Evolutionary conservation across 2,113 vertebrate genomes (phyloP).

Genomic region (Podilymbus podiceps): DNA sequence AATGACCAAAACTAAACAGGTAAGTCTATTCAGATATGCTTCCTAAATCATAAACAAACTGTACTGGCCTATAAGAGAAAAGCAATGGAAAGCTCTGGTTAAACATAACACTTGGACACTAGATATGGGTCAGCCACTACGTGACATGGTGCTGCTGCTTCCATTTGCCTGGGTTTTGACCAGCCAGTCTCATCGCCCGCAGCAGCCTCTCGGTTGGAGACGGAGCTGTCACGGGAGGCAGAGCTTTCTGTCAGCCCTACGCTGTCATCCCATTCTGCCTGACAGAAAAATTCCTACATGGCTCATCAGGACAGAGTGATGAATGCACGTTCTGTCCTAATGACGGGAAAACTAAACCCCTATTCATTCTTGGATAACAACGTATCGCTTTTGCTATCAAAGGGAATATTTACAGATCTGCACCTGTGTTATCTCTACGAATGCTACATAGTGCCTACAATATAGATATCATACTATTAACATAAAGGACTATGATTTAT

Average conservation of each 20-base stretch:
- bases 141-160: no score
- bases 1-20: background rate
- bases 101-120: background rate
- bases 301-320: background rate
- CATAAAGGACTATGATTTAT: background rate
- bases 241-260: background rate
- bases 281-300: rapidly evolving
- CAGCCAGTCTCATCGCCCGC: rapidly evolving
- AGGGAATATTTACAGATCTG: background rate
- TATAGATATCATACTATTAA: background rate
- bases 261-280: background rate
- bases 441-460: background rate
- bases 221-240: no score
- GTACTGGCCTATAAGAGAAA: rapidly evolving
- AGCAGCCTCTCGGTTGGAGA: background rate
- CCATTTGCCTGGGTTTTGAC: background rate
- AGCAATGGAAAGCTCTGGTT: background rate
- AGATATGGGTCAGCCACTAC: background rate
- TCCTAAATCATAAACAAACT: background rate
- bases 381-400: background rate
- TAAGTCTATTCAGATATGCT: background rate
- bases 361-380: background rate
- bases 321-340: background rate
- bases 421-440: rapidly evolving
- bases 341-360: background rate